These are phyloP conservation scores for Semaprochilodus insignis DNA, from an alignment of 2,797 vertebrate genomes.

Conservation along the genomic window DNA sequence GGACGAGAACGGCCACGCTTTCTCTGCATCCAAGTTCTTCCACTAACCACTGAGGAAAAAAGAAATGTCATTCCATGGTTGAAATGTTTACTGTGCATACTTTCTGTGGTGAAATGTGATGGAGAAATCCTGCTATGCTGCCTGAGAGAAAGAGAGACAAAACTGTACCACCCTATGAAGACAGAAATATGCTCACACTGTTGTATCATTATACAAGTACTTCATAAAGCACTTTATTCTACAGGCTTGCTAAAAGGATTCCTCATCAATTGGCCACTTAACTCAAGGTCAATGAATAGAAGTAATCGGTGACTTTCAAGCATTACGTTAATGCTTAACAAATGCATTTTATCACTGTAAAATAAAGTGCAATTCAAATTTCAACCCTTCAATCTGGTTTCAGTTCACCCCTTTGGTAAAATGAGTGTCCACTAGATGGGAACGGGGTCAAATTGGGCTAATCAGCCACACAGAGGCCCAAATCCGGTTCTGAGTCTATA, in stretches of 20 bases:
- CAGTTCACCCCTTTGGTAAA: constrained; percentile 4
- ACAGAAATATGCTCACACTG: constrained; percentile 3
- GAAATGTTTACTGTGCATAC: constrained; percentile 27
- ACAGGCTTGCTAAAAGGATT: constrained; percentile 27
- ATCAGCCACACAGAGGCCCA: constrained; percentile 27
- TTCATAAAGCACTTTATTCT: constrained; percentile 44
- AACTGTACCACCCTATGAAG: not conserved
- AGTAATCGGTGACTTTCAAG: not conserved
- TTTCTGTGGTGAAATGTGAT: constrained; percentile 32
- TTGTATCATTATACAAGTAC: not conserved
- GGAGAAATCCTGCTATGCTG: constrained; percentile 7
- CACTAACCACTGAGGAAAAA: constrained; percentile 32
- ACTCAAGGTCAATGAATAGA: not conserved
- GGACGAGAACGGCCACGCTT: constrained; percentile 23
- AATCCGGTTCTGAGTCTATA: constrained; percentile 20
- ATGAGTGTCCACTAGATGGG: constrained; percentile 10
- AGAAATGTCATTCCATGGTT: constrained; percentile 37
- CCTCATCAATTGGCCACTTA: not conserved
- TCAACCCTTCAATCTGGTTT: constrained; percentile 17
- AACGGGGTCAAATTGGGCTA: constrained; percentile 35
- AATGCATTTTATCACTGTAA: constrained; percentile 10
- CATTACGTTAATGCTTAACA: not conserved
- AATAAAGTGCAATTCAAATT: constrained; percentile 46
- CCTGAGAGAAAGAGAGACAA: constrained; percentile 10
- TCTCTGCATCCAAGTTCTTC: constrained; percentile 43